These are phyloP conservation scores for Circaetus cinerascens DNA, from an alignment of 2,113 vertebrate species.

Conservation along the genomic window DNA sequence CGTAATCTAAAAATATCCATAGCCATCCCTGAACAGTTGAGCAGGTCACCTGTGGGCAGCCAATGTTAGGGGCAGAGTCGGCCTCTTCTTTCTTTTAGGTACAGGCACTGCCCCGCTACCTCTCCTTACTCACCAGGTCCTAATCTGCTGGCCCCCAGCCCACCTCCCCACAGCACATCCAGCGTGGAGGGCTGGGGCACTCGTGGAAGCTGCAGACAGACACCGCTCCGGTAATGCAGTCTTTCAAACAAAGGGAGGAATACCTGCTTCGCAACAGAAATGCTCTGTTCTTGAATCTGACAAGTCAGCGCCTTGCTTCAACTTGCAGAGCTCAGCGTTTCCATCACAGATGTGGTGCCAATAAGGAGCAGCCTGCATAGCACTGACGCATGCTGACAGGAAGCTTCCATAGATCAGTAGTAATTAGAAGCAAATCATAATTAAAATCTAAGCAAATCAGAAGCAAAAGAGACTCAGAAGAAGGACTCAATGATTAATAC, in stretches of 20 bases:
- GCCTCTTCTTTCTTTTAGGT: not conserved
- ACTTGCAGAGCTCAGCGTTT: not conserved
- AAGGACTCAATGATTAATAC: not conserved
- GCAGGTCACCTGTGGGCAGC: not conserved
- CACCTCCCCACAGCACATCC: not conserved
- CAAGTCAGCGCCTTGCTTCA: not conserved
- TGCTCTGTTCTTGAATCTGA: not conserved
- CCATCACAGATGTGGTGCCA: not conserved
- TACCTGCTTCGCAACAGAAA: not conserved
- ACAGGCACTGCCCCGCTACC: not conserved
- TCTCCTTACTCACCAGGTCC: not conserved
- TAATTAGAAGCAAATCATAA: conserved; percentile 8
- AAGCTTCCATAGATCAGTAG: conserved; percentile 3
- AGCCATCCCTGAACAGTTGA: not conserved
- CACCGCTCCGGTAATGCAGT: accelerated
- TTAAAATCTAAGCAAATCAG: conserved; percentile 37
- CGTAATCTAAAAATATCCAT: not conserved
- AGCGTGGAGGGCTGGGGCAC: not conserved
- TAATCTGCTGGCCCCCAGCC: not conserved
- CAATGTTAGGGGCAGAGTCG: not conserved
- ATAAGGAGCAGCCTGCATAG: not conserved
- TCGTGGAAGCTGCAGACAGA: not conserved
- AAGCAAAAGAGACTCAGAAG: not conserved
- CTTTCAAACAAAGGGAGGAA: not conserved
- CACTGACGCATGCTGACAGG: not conserved